Evolutionary conservation across 2,888 invertebrate genomes (phyloP), one percentile per base, ranked within the genome.

Genomic region (Diaperis boleti): DNA sequence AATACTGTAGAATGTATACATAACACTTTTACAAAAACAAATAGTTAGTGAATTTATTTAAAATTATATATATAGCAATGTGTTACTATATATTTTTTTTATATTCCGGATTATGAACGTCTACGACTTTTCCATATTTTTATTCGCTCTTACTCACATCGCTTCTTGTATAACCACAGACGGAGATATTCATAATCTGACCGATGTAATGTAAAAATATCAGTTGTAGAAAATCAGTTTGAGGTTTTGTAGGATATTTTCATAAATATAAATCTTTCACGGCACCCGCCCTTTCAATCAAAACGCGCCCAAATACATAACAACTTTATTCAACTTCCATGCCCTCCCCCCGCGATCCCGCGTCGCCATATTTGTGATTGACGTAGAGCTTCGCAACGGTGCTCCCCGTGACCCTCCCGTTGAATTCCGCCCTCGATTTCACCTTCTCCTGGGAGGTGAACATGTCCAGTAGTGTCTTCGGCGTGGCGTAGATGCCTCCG

Each of bases 381-480:
- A 89, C 87, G 81, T 95, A 95, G 1, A 95, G 79, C 65, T 89
- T 89, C 0, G 92, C 80, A 7, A 85, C 81, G 7, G 89, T 86
- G 2, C 84, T 85, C 41, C 79, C 79, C 33, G 81, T 82, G 55
- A 87, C 78, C 13, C 76, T 59, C 0, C 90, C 90, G 20, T 83
- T 81, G 76, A 90, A 89, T 42, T 89, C 89, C 1, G 83, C 83
- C 7, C 85, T 81, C 2, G 71, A 57, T 64, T 80, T 80, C 8
- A 56, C 69, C 66, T 82, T 83, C 26, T 87, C 85, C 54, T 85
- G 83, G 81, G 79, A 88, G 80, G 77, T 88, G 88, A 87, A 94
- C 77, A 82, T 89, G 76, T 76, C 92, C 82, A 78, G 86, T 77
- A 88, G 87, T 82, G 85, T 90, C 85, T 44, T 80, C 1, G 83